Conservation (phyloP, 2,797 vertebrate genomes). For the Argyrosomus regius region DNA sequence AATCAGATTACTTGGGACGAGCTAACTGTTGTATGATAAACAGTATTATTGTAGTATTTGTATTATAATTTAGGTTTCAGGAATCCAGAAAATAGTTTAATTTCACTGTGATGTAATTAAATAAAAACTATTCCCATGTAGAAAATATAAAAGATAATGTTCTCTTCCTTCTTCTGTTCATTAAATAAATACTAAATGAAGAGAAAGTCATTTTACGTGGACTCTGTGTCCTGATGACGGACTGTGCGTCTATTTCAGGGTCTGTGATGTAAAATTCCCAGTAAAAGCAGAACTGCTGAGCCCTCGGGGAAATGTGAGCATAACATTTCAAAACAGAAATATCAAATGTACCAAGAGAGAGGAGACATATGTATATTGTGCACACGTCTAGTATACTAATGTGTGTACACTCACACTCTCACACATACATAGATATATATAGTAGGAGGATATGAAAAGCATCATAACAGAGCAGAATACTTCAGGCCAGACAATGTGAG, state of each 20-base stretch:
- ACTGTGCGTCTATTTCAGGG: constrained; percentile 30
- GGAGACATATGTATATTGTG: constrained; percentile 12
- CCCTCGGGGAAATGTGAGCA: constrained; percentile 72
- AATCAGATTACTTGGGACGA: no score
- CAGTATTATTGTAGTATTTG: neutral
- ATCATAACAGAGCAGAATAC: constrained; percentile 30
- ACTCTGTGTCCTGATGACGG: neutral
- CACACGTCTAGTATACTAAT: constrained; percentile 1
- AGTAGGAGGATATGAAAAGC: constrained; percentile 23
- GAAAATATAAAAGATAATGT: neutral
- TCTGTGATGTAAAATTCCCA: constrained; percentile 38
- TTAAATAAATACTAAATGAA: neutral
- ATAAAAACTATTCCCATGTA: neutral
- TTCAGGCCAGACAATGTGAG: constrained; percentile 59
- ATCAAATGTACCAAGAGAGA: constrained; percentile 58
- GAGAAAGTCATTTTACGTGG: neutral
- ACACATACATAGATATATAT: constrained; percentile 6
- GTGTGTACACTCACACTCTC: constrained; percentile 5
- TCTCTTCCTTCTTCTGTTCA: neutral
- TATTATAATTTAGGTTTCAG: neutral
- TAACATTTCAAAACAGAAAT: constrained; percentile 77
- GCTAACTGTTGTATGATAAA: no score
- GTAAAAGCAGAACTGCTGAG: constrained; percentile 39
- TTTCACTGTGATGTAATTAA: neutral
- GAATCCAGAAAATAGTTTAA: neutral